phyloP scores from a whole-genome alignment of 2,797 vertebrate species.

The Galaxias olidus region DNA sequence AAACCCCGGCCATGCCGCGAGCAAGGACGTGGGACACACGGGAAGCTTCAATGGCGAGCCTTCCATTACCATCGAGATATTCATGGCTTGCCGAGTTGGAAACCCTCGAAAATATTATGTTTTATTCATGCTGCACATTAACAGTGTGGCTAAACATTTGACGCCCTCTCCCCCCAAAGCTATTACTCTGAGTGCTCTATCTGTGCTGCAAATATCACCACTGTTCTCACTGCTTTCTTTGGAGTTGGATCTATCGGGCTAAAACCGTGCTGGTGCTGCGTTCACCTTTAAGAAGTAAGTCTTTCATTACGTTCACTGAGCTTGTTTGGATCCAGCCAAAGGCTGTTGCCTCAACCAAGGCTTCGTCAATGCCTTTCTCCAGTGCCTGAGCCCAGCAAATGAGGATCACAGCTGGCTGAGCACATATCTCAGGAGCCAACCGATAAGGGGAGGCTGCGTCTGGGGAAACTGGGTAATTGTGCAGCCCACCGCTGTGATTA shows the following conservation, averaged over 20 bases:
- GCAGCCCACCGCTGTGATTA: slow-evolving; percentile 20
- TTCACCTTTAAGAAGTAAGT: no score
- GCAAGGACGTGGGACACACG: no score
- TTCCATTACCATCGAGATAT: neutral
- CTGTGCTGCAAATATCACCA: no score
- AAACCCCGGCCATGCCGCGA: no score
- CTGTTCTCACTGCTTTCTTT: no score
- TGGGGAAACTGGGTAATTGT: slow-evolving; percentile 1
- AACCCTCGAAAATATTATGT: slow-evolving; percentile 1
- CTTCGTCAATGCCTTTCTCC: neutral
- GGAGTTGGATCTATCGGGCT: no score
- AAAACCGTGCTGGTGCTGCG: no score
- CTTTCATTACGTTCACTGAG: no score
- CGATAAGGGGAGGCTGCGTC: neutral
- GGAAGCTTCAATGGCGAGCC: neutral
- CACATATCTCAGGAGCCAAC: slow-evolving; percentile 1
- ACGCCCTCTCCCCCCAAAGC: no score
- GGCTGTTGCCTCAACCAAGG: neutral
- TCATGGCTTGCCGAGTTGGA: neutral
- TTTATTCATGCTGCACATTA: neutral
- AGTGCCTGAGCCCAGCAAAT: neutral
- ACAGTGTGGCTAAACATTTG: no score
- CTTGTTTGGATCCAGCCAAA: neutral
- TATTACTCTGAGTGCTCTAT: no score
- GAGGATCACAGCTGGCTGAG: slow-evolving; percentile 27